Conservation (phyloP, 2,797 vertebrate genomes). For the Holocentrus rufus region DNA sequence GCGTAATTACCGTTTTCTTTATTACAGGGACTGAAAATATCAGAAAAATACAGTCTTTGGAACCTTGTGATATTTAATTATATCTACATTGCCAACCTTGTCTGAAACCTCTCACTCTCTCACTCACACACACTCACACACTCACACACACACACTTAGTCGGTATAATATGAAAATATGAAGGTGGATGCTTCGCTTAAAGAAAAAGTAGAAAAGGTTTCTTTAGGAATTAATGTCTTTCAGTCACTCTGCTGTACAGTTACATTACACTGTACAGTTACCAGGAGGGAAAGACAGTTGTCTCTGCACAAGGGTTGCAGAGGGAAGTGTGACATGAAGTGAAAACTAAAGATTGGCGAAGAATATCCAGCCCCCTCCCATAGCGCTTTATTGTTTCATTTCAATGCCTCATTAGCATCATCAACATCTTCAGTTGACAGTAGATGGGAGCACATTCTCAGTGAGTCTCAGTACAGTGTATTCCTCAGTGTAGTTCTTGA, state of each 20-base stretch:
- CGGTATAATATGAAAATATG: slow-evolving; percentile 25
- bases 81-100: slow-evolving; percentile 3
- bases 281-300: background rate
- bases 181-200: background rate
- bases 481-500: background rate
- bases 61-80: background rate
- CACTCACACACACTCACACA: too few species aligned
- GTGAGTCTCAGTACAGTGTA: background rate
- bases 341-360: background rate
- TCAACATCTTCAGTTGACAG: background rate
- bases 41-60: slow-evolving; percentile 5
- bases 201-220: background rate
- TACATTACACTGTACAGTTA: background rate
- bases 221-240: background rate
- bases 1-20: slow-evolving; percentile 16
- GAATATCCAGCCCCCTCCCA: background rate
- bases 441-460: background rate
- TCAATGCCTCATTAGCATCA: background rate
- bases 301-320: background rate
- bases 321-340: background rate
- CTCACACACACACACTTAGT: too few species aligned
- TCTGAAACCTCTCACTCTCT: background rate
- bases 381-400: background rate
- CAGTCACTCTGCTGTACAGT: background rate
- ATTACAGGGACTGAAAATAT: background rate